A percentile compares a stretch with the other conserved stretches of the same genome.
Conservation (phyloP, 2,113 vertebrate species). For the Noturus placidus region DNA sequence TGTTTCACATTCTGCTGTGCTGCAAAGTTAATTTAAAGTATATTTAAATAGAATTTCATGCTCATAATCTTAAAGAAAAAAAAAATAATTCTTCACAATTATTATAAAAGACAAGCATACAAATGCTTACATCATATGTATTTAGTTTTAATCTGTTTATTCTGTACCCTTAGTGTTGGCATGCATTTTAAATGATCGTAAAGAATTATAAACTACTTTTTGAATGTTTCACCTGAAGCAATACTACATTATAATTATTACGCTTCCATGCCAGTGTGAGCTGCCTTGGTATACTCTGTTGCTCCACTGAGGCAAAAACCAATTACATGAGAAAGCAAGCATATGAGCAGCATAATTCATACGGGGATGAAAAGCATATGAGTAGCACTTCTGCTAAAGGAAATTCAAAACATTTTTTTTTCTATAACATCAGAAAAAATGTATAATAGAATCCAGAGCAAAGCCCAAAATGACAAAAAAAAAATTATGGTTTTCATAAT, state of each 20-base stretch:
- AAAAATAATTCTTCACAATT: neutral
- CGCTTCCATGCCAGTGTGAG: conserved; percentile 13
- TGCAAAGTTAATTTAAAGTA: neutral
- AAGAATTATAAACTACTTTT: neutral
- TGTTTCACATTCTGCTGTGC: neutral
- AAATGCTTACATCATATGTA: neutral
- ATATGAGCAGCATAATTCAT: conserved; percentile 23
- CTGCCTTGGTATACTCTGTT: conserved; percentile 15
- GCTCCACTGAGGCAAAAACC: conserved; percentile 23
- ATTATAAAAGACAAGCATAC: neutral
- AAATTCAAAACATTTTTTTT: neutral
- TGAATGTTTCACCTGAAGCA: conserved; percentile 14
- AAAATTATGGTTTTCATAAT: too few relatives aligned
- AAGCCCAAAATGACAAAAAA: too few relatives aligned
- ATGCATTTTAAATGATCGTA: conserved; percentile 3
- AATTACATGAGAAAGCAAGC: conserved; percentile 32
- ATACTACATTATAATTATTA: conserved; percentile 8
- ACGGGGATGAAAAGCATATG: conserved; percentile 7
- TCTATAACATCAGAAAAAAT: too few relatives aligned
- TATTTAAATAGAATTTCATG: neutral
- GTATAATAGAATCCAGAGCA: neutral
- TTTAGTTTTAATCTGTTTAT: neutral
- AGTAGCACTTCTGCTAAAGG: neutral
- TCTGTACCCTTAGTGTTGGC: neutral
- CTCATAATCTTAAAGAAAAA: neutral